Evolutionary conservation across 2,797 vertebrate genomes (phyloP), one percentile per base, ranked within the genome.

Genomic region (Crocodylus rhombifer): DNA sequence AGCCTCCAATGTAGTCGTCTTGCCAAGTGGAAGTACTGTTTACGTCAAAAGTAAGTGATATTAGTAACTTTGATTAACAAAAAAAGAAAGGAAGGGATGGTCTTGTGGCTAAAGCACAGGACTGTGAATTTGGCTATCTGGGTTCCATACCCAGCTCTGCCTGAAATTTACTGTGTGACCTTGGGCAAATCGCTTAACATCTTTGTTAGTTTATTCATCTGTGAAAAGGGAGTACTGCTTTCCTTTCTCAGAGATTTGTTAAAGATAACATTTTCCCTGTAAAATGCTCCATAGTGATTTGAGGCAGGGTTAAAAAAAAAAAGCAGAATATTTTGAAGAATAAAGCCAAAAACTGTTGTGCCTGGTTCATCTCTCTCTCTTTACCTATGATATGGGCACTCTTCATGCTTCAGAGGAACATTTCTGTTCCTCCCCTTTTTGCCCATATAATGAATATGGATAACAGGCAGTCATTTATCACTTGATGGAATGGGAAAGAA

Each of bases 11-110:
- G 99, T 99, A 96, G 99, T 99, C 92, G 98, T 99, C 96, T 98
- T 99, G 97, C 99, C 99, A 97, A 99, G 99, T 81, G 99, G 99
- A 97, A 99, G 99, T 98, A 99, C 99, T 1, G 99, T 99, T 93
- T 99, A 99, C 62, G 98, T 99, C 64, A 99, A 99, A 97, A 99
- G 99, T 99, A 97, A 99, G 99, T 98, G 96, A 93, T 83, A 67
- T 62, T 90, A 90, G 94, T 87, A 80, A 82, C 82, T 62, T 67
- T 92, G 83, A 42, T 95, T 82, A 89, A 90, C 86, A 76, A 91
- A 86, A 51, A 96, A 87, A 84, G 84, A 91, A 93, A 84, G 89
- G 84, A 86, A 94, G 83, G 58, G 61, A 64, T n/a, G 60, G 25
- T n/a, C 78, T 80, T 61, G 5, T 82, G 65, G 60, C 82, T 92